Evolutionary conservation across 2,113 vertebrate species (phyloP).

Genomic region (Gallinago jamesoni): DNA sequence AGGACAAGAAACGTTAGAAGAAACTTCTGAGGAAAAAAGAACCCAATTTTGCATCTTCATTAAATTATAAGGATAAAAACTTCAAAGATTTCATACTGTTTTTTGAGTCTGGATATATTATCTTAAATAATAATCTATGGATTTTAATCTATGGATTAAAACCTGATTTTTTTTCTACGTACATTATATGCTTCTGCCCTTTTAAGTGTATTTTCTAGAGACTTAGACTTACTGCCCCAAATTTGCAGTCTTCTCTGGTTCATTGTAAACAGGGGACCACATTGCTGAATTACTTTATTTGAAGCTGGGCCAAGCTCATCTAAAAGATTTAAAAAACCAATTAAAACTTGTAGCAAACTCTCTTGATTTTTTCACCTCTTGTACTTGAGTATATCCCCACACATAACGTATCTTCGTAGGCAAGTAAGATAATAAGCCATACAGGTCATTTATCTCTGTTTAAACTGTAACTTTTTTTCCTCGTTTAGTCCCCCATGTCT

Average conservation of each 20-base stretch:
- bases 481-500: neutral
- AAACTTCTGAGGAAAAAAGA: slow-evolving; percentile 28
- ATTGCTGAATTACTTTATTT: neutral
- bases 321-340: slow-evolving; percentile 18
- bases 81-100: slow-evolving; percentile 27
- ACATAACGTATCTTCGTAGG: neutral
- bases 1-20: slow-evolving; percentile 42
- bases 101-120: neutral
- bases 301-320: neutral
- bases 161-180: neutral
- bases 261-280: neutral
- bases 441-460: neutral
- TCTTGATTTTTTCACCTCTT: neutral
- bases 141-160: neutral
- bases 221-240: neutral
- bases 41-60: slow-evolving; percentile 42
- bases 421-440: neutral
- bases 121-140: slow-evolving; percentile 3
- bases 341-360: slow-evolving; percentile 15
- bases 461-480: neutral
- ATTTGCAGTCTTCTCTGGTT: neutral
- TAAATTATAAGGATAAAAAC: slow-evolving; percentile 40
- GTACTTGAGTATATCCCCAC: neutral
- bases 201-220: slow-evolving; percentile 6
- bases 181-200: neutral